Evolutionary conservation across 2,797 vertebrate species (phyloP).

Genomic region (Micropoecilia bifurca): DNA sequence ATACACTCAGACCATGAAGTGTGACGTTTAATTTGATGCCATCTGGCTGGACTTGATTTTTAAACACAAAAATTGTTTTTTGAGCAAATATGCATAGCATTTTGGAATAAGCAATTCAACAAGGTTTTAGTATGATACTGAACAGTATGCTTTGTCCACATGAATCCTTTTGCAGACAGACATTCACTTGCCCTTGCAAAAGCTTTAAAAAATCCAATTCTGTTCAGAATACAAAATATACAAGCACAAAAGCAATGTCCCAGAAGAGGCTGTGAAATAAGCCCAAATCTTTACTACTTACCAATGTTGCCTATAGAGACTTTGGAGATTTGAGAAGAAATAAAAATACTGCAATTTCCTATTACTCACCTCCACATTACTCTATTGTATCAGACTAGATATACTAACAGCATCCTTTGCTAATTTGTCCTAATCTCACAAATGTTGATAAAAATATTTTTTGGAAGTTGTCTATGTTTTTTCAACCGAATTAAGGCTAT

Average conservation of each 20-base stretch:
- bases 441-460: not conserved
- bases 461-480: too few relatives aligned
- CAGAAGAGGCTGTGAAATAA: not conserved
- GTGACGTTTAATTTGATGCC: conserved; percentile 44
- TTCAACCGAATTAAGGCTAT: too few relatives aligned
- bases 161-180: not conserved
- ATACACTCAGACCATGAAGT: conserved; percentile 28
- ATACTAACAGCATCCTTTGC: not conserved
- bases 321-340: not conserved
- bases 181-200: not conserved
- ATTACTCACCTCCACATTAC: not conserved
- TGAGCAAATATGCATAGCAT: not conserved
- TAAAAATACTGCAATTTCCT: not conserved
- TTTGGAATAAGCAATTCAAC: too few relatives aligned
- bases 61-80: not conserved
- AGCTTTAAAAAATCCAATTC: not conserved
- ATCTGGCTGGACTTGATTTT: conserved; percentile 22
- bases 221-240: too few relatives aligned
- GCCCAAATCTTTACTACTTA: not conserved
- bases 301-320: not conserved
- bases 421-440: not conserved
- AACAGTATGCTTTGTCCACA: not conserved
- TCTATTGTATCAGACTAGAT: not conserved
- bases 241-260: not conserved
- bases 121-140: too few relatives aligned